A percentile compares a stretch with the other conserved stretches of the same genome.
Conservation (phyloP, 2,888 invertebrate genomes). For the Tipula unca region DNA sequence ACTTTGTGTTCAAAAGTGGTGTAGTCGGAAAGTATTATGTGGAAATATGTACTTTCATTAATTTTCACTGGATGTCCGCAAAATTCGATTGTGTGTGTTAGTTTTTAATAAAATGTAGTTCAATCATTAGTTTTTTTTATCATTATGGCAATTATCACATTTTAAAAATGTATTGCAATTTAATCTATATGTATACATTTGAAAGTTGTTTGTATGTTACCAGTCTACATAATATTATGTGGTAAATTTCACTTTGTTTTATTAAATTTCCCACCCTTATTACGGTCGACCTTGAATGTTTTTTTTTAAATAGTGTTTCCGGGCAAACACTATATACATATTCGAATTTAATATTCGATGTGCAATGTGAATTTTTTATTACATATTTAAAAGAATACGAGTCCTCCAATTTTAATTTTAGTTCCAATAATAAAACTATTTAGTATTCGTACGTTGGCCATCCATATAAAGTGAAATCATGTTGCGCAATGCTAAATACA, state of each 20-base stretch:
- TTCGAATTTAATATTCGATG: too few relatives aligned
- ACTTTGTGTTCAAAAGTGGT: not conserved
- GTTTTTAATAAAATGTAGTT: not conserved
- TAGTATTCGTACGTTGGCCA: not conserved
- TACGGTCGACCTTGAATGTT: not conserved
- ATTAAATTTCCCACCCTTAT: not conserved
- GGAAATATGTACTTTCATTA: not conserved
- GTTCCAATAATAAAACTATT: not conserved
- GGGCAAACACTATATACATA: not conserved
- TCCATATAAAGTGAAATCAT: too few relatives aligned
- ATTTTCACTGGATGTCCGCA: not conserved
- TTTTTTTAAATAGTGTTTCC: not conserved
- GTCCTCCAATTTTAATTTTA: too few relatives aligned
- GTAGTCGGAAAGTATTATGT: not conserved
- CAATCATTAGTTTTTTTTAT: too few relatives aligned
- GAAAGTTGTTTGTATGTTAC: not conserved
- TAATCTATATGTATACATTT: too few relatives aligned
- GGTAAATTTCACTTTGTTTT: not conserved
- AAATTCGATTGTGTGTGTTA: not conserved
- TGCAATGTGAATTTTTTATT: too few relatives aligned
- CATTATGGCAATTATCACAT: not conserved
- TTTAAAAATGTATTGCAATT: too few relatives aligned
- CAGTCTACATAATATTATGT: not conserved
- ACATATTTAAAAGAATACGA: too few relatives aligned
- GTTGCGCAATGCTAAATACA: too few relatives aligned